phyloP scores from a whole-genome alignment of 2,888 invertebrate species.

The Agrochola macilenta region DNA sequence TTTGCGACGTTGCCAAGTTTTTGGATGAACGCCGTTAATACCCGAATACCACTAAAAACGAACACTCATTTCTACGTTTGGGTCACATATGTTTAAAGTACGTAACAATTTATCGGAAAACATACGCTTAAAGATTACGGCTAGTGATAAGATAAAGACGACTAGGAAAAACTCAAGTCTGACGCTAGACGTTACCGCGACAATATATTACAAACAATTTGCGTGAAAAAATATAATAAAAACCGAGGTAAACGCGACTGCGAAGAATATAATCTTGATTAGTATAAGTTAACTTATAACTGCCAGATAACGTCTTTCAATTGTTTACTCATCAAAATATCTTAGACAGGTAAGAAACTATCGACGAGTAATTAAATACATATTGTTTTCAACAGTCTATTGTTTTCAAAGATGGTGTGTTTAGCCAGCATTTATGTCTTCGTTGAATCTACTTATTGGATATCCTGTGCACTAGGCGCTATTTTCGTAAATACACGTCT shows the following conservation, averaged over 20 bases:
- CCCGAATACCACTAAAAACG: slow-evolving; percentile 5
- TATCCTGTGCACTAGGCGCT: neutral
- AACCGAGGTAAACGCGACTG: slow-evolving; percentile 23
- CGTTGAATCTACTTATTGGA: slow-evolving; percentile 6
- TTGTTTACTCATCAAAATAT: slow-evolving; percentile 44
- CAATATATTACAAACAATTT: slow-evolving; percentile 49
- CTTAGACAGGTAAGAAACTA: slow-evolving; percentile 45
- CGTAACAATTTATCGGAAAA: slow-evolving; percentile 62
- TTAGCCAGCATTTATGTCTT: neutral
- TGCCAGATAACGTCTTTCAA: slow-evolving; percentile 25
- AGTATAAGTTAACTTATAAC: slow-evolving; percentile 28
- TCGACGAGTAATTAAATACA: neutral
- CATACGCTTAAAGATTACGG: slow-evolving; percentile 63
- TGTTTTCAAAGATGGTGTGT: neutral
- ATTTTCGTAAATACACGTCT: neutral
- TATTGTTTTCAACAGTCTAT: neutral
- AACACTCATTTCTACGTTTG: slow-evolving; percentile 15
- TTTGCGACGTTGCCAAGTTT: too few species aligned
- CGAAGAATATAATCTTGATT: slow-evolving; percentile 42
- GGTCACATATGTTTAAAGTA: slow-evolving; percentile 16
- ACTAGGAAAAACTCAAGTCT: slow-evolving; percentile 53
- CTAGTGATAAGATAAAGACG: slow-evolving; percentile 74
- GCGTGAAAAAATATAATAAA: slow-evolving; percentile 50
- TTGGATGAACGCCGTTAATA: neutral
- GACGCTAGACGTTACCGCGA: slow-evolving; percentile 53